Percentiles rank a stretch among this genome's conserved stretches.
Conservation (phyloP, 2,113 vertebrate species). For the Ciconia maguari region DNA sequence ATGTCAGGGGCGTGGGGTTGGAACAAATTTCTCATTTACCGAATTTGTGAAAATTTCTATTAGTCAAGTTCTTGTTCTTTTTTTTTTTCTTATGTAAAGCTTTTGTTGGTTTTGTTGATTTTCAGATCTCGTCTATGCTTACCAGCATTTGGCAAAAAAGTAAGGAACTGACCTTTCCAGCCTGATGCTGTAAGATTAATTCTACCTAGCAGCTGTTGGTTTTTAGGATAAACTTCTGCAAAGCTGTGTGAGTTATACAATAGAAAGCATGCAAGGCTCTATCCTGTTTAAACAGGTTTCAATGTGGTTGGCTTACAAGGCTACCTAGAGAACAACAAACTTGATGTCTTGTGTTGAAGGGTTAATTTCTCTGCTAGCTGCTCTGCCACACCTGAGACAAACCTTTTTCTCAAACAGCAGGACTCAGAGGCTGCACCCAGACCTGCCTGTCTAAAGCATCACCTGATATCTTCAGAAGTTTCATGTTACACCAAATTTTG, state of each 20-base stretch:
- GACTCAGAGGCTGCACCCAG: neutral
- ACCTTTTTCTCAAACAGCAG: neutral
- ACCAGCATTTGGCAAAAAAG: neutral
- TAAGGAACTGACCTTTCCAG: neutral
- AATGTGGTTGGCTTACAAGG: neutral
- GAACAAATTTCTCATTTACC: neutral
- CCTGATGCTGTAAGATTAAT: neutral
- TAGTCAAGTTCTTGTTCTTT: neutral
- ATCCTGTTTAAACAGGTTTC: neutral
- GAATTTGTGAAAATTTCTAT: neutral
- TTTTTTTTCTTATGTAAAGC: neutral
- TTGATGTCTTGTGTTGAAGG: neutral
- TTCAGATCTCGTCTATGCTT: neutral
- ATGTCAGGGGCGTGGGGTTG: neutral
- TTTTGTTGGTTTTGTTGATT: neutral
- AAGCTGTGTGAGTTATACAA: neutral
- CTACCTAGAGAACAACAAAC: neutral
- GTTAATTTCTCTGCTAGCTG: conserved; percentile 9
- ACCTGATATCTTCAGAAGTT: neutral
- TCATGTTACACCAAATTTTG: neutral
- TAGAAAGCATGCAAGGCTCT: conserved; percentile 7
- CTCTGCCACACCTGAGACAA: neutral
- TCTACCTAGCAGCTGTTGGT: neutral
- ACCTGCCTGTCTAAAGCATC: neutral
- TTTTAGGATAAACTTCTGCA: conserved; percentile 47